Percentiles rank a stretch among this genome's conserved stretches.
These are phyloP conservation scores for Corythoichthys haematopterus DNA, from an alignment of 2,113 vertebrate species.

Conservation along the genomic window DNA sequence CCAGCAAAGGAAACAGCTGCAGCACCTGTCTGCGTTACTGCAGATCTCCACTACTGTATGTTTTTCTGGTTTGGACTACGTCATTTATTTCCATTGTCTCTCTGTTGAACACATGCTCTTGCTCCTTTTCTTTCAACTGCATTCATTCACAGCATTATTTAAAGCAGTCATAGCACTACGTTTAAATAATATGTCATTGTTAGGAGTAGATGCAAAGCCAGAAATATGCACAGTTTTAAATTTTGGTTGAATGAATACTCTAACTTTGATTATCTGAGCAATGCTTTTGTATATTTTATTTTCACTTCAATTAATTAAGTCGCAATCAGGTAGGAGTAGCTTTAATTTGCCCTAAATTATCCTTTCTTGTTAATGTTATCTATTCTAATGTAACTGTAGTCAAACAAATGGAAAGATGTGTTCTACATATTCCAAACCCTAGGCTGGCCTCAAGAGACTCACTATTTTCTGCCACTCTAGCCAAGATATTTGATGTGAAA, in stretches of 20 bases:
- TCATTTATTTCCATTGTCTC: neutral
- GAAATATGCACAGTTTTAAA: neutral
- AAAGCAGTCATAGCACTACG: slow-evolving; percentile 19
- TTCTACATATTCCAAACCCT: too few relatives aligned
- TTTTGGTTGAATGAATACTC: neutral
- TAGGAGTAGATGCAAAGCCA: slow-evolving; percentile 2
- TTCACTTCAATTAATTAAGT: too few relatives aligned
- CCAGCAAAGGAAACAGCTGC: slow-evolving; percentile 6
- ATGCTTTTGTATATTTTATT: too few relatives aligned
- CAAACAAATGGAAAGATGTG: too few relatives aligned
- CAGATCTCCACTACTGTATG: neutral
- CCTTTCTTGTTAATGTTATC: too few relatives aligned
- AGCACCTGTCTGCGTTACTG: slow-evolving; percentile 31
- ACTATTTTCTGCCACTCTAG: too few relatives aligned
- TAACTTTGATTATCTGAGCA: too few relatives aligned
- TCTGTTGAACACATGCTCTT: slow-evolving; percentile 1
- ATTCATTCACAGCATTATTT: slow-evolving; percentile 13
- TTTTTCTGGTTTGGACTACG: neutral
- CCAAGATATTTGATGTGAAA: too few relatives aligned
- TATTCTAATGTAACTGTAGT: too few relatives aligned
- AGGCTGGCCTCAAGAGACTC: too few relatives aligned
- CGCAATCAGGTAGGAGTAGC: too few relatives aligned
- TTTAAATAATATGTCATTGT: slow-evolving; percentile 22
- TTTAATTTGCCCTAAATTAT: too few relatives aligned
- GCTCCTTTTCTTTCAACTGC: neutral